phyloP scores from a whole-genome alignment of 2,797 vertebrate genomes.

The Malurus splendens region DNA sequence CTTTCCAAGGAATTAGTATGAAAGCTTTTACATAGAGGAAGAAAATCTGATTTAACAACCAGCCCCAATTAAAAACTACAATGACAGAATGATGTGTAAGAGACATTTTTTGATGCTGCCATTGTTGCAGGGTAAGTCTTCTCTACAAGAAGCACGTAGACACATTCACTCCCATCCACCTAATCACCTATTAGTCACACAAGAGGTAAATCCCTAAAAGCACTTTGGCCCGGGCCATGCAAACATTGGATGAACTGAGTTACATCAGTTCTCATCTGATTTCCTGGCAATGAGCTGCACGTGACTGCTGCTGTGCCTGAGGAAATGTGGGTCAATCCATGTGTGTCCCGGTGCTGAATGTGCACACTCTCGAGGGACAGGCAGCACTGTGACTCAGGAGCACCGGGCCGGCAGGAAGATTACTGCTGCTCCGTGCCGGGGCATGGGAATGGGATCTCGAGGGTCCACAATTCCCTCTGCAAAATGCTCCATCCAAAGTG shows the following conservation, averaged over 20 bases:
- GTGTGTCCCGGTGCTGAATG: background rate
- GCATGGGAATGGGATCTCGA: fast-evolving
- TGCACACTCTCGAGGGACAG: constrained; percentile 14
- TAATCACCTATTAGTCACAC: constrained; percentile 20
- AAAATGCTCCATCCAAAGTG: background rate
- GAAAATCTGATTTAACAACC: background rate
- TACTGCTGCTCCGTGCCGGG: background rate
- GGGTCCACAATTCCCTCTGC: background rate
- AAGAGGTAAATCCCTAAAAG: constrained; percentile 15
- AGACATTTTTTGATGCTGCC: background rate
- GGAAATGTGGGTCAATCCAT: constrained; percentile 38
- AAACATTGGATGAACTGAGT: background rate
- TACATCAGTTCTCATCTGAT: constrained; percentile 11
- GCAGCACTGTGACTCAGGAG: background rate
- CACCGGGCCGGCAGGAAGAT: background rate
- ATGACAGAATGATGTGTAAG: background rate
- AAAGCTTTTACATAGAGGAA: background rate
- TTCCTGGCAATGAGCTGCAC: constrained; percentile 6
- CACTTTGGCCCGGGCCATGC: background rate
- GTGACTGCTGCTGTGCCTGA: constrained; percentile 32
- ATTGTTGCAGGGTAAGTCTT: background rate
- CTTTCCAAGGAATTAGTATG: background rate
- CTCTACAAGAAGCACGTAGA: background rate
- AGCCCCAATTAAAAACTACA: background rate
- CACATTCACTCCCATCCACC: background rate